Percentiles rank a stretch among this genome's conserved stretches.
Evolutionary conservation across 37 sponge, comb jelly and placozoan species (phyloP).

Genomic region (Oopsacas minuta): DNA sequence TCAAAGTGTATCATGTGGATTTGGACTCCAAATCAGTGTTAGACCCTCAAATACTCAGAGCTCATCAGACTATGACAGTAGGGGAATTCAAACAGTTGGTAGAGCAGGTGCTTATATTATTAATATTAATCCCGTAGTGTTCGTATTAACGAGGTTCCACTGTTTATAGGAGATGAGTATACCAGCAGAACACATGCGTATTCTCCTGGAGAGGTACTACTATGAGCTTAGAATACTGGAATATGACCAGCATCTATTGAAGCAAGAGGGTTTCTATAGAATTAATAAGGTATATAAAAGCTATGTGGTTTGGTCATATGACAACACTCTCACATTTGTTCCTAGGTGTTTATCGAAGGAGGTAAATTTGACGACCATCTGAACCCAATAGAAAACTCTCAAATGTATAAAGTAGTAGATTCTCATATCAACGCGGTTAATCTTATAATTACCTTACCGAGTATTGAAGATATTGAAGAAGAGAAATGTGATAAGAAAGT

Average conservation of each 20-base stretch:
- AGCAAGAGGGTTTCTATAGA: slow-evolving; percentile 46
- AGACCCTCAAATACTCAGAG: slow-evolving; percentile 29
- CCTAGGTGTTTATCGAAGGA: not conserved
- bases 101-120: not conserved
- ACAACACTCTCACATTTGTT: not conserved
- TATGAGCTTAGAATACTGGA: slow-evolving; percentile 35
- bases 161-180: not conserved
- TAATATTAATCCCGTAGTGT: too few relatives aligned
- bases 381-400: slow-evolving; percentile 21
- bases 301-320: not conserved
- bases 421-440: slow-evolving; percentile 44
- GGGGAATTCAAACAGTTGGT: slow-evolving; percentile 29
- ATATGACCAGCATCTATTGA: slow-evolving; percentile 20
- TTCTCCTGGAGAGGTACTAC: slow-evolving; percentile 46
- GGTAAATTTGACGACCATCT: slow-evolving; percentile 27
- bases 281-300: slow-evolving; percentile 29
- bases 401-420: slow-evolving; percentile 43
- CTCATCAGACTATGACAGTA: slow-evolving; percentile 46
- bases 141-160: not conserved
- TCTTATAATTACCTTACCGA: slow-evolving; percentile 30
- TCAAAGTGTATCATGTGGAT: slow-evolving; percentile 50
- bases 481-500: not conserved
- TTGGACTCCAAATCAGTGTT: slow-evolving; percentile 24
- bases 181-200: slow-evolving; percentile 21
- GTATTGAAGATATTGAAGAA: not conserved